These are phyloP conservation scores for Psilopsiagon aurifrons DNA, from an alignment of 2,113 vertebrate genomes.

Conservation along the genomic window DNA sequence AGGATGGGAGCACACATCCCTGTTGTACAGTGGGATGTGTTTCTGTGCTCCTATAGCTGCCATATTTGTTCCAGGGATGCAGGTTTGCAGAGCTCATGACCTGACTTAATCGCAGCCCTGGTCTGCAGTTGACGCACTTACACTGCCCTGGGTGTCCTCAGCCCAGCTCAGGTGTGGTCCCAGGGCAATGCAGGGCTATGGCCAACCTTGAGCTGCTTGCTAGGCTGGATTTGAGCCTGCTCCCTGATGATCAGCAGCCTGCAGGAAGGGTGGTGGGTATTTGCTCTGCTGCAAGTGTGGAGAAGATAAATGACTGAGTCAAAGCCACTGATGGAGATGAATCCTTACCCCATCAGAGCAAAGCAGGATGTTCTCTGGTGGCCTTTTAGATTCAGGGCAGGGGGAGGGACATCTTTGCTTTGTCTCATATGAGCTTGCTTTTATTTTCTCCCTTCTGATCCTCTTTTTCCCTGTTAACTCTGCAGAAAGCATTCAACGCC, in stretches of 20 bases:
- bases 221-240: neutral
- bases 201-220: neutral
- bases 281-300: neutral
- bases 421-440: neutral
- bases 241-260: neutral
- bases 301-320: conserved; percentile 14
- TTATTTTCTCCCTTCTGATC: neutral
- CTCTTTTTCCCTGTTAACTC: neutral
- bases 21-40: neutral
- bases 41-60: neutral
- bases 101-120: neutral
- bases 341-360: conserved; percentile 32
- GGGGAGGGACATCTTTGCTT: neutral
- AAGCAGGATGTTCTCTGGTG: neutral
- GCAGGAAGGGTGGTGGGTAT: neutral
- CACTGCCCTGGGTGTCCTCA: neutral
- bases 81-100: neutral
- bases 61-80: neutral
- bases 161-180: neutral
- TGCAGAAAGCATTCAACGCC: conserved; percentile 90
- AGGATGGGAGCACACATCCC: neutral
- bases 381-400: neutral
- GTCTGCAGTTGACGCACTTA: neutral
- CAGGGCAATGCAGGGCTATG: neutral
- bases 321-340: conserved; percentile 27